Percentiles rank a stretch among this genome's conserved stretches.
phyloP scores from a whole-genome alignment of 2,888 invertebrate species.

The Caradrina kadenii region DNA sequence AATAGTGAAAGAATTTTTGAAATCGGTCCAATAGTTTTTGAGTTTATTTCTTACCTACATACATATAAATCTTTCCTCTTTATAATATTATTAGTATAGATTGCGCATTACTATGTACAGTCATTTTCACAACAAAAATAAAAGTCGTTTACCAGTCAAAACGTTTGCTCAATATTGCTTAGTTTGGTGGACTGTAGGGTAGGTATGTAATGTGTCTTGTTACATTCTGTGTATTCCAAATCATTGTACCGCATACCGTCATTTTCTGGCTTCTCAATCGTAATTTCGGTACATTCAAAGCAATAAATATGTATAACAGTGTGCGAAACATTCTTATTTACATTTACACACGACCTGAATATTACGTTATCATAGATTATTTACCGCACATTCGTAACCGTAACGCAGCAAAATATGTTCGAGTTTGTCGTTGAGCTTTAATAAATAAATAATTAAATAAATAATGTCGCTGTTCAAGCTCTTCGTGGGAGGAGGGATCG shows the following conservation, averaged over 20 bases:
- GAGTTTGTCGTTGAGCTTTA: constrained; percentile 48
- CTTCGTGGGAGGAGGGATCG: constrained; percentile 74
- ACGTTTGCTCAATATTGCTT: no score
- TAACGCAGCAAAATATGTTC: constrained; percentile 31
- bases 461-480: constrained; percentile 74
- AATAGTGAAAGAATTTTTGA: no score
- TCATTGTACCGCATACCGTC: no score
- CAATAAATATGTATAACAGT: constrained; percentile 4
- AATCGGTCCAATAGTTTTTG: no score
- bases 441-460: constrained; percentile 73
- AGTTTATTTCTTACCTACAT: no score
- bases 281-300: constrained; percentile 8
- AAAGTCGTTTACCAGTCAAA: no score
- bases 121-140: no score
- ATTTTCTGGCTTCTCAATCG: neutral
- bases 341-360: constrained; percentile 18
- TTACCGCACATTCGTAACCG: constrained; percentile 29
- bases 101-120: no score
- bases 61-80: no score
- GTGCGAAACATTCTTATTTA: constrained; percentile 13
- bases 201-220: no score
- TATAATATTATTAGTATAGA: no score
- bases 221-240: neutral
- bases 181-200: no score
- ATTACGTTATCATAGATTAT: constrained; percentile 38